A percentile compares a stretch with the other conserved stretches of the same genome.
Evolutionary conservation across 2,113 vertebrate genomes (phyloP).

Genomic region (Ochotona curzoniae): DNA sequence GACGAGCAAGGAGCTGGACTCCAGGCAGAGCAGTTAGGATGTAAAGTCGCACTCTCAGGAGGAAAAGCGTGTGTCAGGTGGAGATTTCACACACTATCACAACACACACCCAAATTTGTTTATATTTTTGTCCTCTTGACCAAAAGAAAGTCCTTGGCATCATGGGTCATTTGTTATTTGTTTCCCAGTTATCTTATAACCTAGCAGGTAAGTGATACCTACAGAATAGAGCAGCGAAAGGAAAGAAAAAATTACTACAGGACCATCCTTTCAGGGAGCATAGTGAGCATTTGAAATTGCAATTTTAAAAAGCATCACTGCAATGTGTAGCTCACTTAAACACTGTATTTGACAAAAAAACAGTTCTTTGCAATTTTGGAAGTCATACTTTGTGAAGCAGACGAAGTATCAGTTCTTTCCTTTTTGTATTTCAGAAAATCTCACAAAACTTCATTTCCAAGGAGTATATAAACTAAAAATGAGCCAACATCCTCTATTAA

Average conservation of each 20-base stretch:
- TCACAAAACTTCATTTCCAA: neutral
- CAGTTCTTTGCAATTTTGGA: slow-evolving; percentile 31
- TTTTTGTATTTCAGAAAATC: neutral
- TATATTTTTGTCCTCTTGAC: neutral
- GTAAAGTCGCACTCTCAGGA: no score
- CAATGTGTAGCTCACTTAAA: neutral
- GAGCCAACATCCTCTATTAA: neutral
- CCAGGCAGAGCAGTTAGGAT: no score
- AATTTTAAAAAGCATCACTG: slow-evolving; percentile 13
- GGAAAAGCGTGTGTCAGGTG: no score
- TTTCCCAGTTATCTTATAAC: neutral
- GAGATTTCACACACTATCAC: no score
- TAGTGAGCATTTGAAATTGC: neutral
- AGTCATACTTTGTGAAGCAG: neutral
- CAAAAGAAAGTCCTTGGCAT: neutral
- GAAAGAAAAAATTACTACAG: neutral
- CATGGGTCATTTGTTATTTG: neutral
- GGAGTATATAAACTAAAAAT: neutral
- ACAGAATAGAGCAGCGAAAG: neutral
- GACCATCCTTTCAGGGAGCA: neutral
- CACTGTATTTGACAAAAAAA: neutral
- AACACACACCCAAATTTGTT: neutral
- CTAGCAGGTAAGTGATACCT: neutral
- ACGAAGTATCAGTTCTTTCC: neutral
- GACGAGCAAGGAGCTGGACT: no score